These are phyloP conservation scores for Allacma fusca DNA, from an alignment of 2,888 invertebrate species.

Conservation along the genomic window DNA sequence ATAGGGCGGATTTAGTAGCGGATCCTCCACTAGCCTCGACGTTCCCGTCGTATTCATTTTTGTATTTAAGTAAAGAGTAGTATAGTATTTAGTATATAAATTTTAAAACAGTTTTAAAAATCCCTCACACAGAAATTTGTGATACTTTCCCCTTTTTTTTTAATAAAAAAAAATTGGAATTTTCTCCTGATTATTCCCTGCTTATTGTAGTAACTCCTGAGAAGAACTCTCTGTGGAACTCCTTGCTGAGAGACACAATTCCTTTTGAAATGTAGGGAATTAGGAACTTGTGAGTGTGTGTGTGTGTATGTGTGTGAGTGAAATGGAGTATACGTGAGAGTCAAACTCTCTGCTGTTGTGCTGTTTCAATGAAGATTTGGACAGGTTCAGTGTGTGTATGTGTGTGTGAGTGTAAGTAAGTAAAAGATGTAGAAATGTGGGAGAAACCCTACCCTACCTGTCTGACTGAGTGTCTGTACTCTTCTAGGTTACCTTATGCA, in stretches of 20 bases:
- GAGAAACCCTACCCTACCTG: slow-evolving; percentile 37
- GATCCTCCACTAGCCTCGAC: slow-evolving; percentile 42
- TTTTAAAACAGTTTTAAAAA: background rate
- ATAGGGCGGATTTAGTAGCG: slow-evolving; percentile 53
- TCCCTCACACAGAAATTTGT: no score
- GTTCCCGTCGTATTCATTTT: slow-evolving; percentile 31
- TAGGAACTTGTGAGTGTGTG: background rate
- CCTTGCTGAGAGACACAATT: background rate
- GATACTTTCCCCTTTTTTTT: no score
- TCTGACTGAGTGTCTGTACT: slow-evolving; percentile 33
- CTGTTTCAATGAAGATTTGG: no score
- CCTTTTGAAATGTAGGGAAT: slow-evolving; percentile 6
- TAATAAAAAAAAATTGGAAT: no score
- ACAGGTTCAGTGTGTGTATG: background rate
- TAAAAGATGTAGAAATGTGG: slow-evolving; percentile 16
- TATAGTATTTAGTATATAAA: slow-evolving; percentile 5
- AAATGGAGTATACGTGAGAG: slow-evolving; percentile 4
- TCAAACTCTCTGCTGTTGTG: no score
- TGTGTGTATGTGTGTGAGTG: background rate
- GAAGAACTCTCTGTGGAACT: background rate
- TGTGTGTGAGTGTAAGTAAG: background rate
- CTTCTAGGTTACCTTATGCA: slow-evolving; percentile 34
- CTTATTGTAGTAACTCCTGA: no score
- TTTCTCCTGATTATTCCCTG: no score
- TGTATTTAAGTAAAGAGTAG: background rate